A percentile compares a stretch with the other conserved stretches of the same genome.
These are phyloP conservation scores for Diglossa brunneiventris DNA, from an alignment of 2,113 vertebrate species.

Conservation along the genomic window DNA sequence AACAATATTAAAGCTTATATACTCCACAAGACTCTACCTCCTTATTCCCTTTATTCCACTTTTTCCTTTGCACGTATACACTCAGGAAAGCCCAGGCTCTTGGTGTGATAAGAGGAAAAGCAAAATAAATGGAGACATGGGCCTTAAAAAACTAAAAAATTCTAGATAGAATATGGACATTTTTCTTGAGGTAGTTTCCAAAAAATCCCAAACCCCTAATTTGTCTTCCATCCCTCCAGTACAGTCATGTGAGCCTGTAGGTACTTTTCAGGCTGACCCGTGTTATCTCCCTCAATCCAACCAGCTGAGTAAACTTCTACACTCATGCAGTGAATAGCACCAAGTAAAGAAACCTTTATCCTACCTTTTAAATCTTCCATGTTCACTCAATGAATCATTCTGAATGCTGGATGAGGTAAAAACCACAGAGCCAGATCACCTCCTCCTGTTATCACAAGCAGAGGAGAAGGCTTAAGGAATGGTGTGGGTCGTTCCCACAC, in stretches of 20 bases:
- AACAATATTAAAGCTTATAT: neutral
- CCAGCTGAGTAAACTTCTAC: neutral
- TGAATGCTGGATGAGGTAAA: neutral
- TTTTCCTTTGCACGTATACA: neutral
- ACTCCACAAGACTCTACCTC: neutral
- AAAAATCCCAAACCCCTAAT: neutral
- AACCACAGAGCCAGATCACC: neutral
- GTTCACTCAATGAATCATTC: neutral
- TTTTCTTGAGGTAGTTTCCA: neutral
- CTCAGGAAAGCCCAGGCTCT: neutral
- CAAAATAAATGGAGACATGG: neutral
- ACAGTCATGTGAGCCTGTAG: neutral
- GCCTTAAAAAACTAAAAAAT: neutral
- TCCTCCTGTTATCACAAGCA: neutral
- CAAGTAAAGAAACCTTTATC: neutral
- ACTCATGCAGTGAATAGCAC: neutral
- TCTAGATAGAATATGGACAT: neutral
- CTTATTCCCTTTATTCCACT: neutral
- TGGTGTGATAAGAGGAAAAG: neutral
- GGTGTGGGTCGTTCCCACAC: neutral
- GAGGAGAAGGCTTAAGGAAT: neutral
- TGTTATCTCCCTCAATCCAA: neutral
- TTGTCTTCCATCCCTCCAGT: neutral
- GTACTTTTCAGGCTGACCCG: neutral
- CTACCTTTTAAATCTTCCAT: neutral